Evolutionary conservation across 2,113 vertebrate genomes (phyloP).

Genomic region (Capra hircus): DNA sequence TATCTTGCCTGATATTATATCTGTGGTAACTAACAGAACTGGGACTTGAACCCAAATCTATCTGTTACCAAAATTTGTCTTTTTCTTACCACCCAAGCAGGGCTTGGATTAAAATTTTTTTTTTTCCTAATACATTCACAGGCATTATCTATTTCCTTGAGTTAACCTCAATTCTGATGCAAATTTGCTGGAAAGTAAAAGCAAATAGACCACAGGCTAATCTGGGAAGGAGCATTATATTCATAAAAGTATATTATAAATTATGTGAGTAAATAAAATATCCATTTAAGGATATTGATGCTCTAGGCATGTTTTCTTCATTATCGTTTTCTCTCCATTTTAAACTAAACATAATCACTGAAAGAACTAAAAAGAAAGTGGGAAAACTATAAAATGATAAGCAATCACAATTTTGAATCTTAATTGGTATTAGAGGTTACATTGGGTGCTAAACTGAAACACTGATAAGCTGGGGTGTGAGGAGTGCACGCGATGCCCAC

Average conservation of each 20-base stretch:
- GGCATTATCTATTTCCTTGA: background rate
- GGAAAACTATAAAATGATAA: conserved; percentile 22
- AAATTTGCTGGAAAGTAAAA: background rate
- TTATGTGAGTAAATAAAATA: background rate
- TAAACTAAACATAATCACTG: conserved; percentile 9
- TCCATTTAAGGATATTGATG: background rate
- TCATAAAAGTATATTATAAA: background rate
- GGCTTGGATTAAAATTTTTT: background rate
- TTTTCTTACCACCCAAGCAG: background rate
- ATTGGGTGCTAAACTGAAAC: background rate
- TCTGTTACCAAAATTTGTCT: background rate
- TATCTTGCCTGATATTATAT: background rate
- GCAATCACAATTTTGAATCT: background rate
- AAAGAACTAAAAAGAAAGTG: background rate
- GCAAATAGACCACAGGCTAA: background rate
- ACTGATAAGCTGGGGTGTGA: background rate
- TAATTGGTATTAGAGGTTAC: background rate
- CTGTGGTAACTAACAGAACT: background rate
- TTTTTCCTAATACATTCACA: background rate
- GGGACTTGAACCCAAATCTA: background rate
- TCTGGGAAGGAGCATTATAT: background rate
- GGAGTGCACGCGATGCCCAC: background rate
- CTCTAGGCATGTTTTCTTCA: background rate
- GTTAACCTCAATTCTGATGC: background rate
- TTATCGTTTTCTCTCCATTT: background rate